These are phyloP conservation scores for Thaumetopoea pityocampa DNA, from an alignment of 1,140 invertebrate species.

Conservation along the genomic window DNA sequence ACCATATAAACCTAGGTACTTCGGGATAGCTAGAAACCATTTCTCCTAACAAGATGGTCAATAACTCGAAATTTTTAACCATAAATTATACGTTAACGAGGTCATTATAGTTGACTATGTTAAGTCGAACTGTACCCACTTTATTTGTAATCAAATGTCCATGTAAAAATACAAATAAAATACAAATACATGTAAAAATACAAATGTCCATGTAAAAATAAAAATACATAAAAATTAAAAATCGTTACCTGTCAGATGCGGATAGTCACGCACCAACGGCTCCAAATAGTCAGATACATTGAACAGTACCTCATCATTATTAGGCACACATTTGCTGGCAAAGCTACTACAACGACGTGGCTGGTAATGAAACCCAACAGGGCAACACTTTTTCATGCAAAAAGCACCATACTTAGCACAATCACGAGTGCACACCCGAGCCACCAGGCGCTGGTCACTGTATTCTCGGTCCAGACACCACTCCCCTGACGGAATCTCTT, in stretches of 20 bases:
- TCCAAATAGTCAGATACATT: slow-evolving; percentile 46
- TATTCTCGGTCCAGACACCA: slow-evolving; percentile 63
- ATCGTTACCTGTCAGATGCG: slow-evolving; percentile 35
- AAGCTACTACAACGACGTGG: slow-evolving; percentile 33
- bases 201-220: neutral
- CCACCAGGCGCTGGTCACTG: slow-evolving; percentile 28
- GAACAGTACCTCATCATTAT: slow-evolving; percentile 33
- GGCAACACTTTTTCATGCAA: slow-evolving; percentile 68
- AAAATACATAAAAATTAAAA: neutral
- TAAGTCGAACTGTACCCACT: too few species aligned
- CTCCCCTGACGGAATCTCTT: slow-evolving; percentile 33
- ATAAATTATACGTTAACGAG: too few species aligned
- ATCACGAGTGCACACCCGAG: slow-evolving; percentile 47
- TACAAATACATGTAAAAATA: slow-evolving; percentile 2
- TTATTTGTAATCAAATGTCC: too few species aligned
- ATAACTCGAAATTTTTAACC: too few species aligned
- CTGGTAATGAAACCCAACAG: slow-evolving; percentile 53
- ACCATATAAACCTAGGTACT: too few species aligned
- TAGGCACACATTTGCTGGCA: slow-evolving; percentile 42
- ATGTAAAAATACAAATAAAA: too few species aligned
- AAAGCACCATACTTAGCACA: slow-evolving; percentile 48
- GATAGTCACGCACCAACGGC: slow-evolving; percentile 28
- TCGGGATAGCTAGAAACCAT: too few species aligned
- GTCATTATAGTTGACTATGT: too few species aligned
- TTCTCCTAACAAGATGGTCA: too few species aligned